phyloP scores from a whole-genome alignment of 1,140 invertebrate genomes.

The Campoletis sonorensis region DNA sequence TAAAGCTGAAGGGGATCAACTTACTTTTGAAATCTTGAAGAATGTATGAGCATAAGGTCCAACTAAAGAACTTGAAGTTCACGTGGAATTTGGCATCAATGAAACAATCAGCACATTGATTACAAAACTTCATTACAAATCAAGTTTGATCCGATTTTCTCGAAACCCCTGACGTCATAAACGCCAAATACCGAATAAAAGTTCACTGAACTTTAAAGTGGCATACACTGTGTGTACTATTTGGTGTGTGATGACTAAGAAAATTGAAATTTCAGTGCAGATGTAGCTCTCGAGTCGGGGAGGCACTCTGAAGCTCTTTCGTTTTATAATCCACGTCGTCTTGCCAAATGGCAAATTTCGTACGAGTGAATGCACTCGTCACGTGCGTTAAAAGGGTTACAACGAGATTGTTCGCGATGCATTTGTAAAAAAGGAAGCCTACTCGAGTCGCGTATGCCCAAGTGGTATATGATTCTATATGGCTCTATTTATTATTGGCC shows the following conservation, averaged over 20 bases:
- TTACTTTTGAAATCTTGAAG: too few species aligned
- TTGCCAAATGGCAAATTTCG: constrained; percentile 20
- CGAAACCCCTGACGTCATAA: too few species aligned
- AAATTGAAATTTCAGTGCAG: background rate
- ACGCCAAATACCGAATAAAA: too few species aligned
- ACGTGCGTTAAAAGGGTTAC: constrained; percentile 13
- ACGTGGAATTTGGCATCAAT: too few species aligned
- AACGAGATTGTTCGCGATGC: constrained; percentile 6
- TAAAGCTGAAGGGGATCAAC: too few species aligned
- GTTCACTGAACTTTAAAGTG: too few species aligned
- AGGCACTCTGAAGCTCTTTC: constrained; percentile 2
- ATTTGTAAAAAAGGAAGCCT: background rate
- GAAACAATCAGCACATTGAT: too few species aligned
- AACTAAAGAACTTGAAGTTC: too few species aligned
- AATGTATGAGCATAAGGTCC: too few species aligned
- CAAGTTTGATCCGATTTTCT: too few species aligned
- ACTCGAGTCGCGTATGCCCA: background rate
- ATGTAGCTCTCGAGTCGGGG: background rate
- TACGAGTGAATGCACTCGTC: constrained; percentile 20
- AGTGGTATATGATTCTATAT: background rate
- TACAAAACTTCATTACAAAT: too few species aligned
- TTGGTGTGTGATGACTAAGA: constrained; percentile 28
- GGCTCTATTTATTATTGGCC: constrained; percentile 30
- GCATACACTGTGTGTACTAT: too few species aligned
- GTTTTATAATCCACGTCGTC: background rate